Evolutionary conservation across 2,888 invertebrate species (phyloP).

Genomic region (Rhagonycha lutea): DNA sequence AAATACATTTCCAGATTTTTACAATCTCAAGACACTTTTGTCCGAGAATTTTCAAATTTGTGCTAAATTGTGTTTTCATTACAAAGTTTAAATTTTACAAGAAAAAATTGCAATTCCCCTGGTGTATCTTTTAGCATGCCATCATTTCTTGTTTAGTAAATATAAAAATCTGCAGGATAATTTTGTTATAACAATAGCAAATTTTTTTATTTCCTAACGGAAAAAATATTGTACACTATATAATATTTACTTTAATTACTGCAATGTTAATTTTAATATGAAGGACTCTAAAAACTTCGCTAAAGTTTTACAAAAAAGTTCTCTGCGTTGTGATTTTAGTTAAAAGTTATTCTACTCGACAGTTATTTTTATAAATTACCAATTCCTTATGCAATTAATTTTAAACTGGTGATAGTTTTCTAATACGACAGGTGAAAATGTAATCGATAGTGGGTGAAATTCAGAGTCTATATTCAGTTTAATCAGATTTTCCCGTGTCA

Average conservation of each 20-base stretch:
- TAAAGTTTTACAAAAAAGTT: too few relatives aligned
- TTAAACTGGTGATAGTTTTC: background rate
- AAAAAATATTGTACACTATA: too few relatives aligned
- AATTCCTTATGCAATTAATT: too few relatives aligned
- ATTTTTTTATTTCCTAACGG: too few relatives aligned
- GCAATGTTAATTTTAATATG: too few relatives aligned
- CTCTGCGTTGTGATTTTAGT: too few relatives aligned
- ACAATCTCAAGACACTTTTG: slow-evolving; percentile 9
- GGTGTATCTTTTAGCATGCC: background rate
- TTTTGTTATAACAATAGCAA: background rate
- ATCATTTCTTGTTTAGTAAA: background rate
- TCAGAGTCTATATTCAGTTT: background rate
- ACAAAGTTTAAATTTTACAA: background rate
- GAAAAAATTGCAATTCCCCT: background rate
- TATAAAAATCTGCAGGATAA: background rate
- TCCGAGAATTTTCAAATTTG: background rate
- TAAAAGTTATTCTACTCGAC: too few relatives aligned
- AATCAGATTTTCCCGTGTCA: background rate
- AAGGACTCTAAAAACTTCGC: too few relatives aligned
- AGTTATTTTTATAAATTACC: too few relatives aligned
- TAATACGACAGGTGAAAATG: background rate
- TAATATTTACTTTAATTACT: too few relatives aligned
- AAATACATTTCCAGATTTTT: slow-evolving; percentile 12
- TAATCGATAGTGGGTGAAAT: background rate
- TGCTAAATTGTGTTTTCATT: background rate